Evolutionary conservation across 2,888 invertebrate species (phyloP), one percentile per base, ranked within the genome.

Genomic region (Napeogenes inachia): DNA sequence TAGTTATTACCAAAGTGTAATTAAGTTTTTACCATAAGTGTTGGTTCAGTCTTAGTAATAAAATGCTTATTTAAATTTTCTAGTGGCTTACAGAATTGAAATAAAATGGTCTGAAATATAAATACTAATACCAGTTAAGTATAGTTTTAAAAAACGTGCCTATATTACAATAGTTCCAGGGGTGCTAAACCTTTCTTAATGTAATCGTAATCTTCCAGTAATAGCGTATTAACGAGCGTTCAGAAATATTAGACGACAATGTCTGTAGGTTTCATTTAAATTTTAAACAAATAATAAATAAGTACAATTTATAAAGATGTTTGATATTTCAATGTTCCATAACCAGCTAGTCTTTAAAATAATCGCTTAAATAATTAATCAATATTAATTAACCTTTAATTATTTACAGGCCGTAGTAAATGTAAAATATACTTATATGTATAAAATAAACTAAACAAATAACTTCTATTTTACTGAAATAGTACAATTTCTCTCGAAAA

Each of bases 1-100:
- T 89, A 80, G 84, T 82, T 85, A 88, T 87, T 87, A 89, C 89
- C 89, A 89, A 89, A 89, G 89, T 88, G 85, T 89, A 88, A 84
- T 84, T 89, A 87, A 82, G 87, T 76, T 64, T 63, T 84, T 82
- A 83, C 79, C 79, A 79, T 77, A 84, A 87, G 85, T 78, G 68
- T 73, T 74, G 71, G 68, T 72, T 71, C 69, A 63, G 61, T 60
- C 58, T 61, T 63, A 69, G 60, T 65, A 62, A 59, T 62, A 63
- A 71, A 69, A 71, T 70, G 70, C 70, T 69, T 67, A 66, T 63
- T 62, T 47, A 6, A 47, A 30, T 21, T 21, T 21, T 10, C 50
- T 50, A 50, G 30, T 12, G 47, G 50, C 50, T 8, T 50, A 30
- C 21, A 50, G 5, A 5, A 47, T 47, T 30, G 38, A 35, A 58